Conservation (phyloP, 2,888 invertebrate species). For the Drosophila neotestacea region DNA sequence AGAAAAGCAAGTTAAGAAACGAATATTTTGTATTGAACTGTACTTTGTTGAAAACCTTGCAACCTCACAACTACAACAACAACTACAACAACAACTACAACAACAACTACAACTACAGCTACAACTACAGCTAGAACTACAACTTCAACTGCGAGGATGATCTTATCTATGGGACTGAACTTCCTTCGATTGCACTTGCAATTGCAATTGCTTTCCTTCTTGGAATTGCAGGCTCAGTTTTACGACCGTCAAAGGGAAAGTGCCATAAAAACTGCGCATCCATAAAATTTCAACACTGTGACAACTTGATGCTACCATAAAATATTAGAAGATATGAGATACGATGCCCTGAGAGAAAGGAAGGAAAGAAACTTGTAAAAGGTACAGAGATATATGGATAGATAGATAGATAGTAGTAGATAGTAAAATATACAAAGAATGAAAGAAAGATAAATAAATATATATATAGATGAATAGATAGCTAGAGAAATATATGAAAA, state of each 20-base stretch:
- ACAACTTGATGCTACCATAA: conserved; percentile 10
- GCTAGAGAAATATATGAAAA: too few species aligned
- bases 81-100: too few species aligned
- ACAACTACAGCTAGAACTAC: too few species aligned
- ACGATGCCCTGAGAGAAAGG: conserved; percentile 3
- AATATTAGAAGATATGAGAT: not conserved
- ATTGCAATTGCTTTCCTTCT: conserved; percentile 24
- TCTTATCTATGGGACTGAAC: conserved; percentile 8
- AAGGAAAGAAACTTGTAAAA: not conserved
- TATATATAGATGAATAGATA: too few species aligned
- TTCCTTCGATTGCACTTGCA: conserved; percentile 24
- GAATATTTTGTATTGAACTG: not conserved
- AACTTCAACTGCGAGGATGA: not conserved
- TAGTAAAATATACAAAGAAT: too few species aligned
- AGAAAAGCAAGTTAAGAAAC: not conserved
- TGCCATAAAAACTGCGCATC: conserved; percentile 49
- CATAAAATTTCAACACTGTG: conserved; percentile 36
- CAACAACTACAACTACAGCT: too few species aligned
- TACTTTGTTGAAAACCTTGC: too few species aligned
- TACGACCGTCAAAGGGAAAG: conserved; percentile 40
- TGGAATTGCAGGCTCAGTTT: conserved; percentile 12
- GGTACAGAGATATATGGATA: not conserved
- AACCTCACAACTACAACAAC: too few species aligned
- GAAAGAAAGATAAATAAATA: too few species aligned
- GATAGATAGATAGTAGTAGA: too few species aligned